phyloP scores from a whole-genome alignment of 2,888 invertebrate genomes.

The Andrena dorsata region DNA sequence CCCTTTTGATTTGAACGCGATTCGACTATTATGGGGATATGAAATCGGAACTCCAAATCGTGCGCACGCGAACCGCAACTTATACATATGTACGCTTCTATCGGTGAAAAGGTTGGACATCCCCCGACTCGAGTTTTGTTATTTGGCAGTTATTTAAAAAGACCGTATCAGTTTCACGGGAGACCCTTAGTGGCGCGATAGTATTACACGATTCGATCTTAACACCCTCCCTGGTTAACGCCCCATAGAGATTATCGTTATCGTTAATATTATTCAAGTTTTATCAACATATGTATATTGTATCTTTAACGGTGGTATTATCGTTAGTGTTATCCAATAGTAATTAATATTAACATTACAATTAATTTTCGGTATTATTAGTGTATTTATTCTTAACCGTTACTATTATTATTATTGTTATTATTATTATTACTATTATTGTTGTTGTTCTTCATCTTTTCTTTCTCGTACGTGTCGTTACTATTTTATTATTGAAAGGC shows the following conservation, averaged over 20 bases:
- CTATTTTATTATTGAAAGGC: constrained; percentile 70
- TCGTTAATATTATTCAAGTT: constrained; percentile 37
- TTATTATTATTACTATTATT: constrained; percentile 62
- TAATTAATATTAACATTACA: constrained; percentile 47
- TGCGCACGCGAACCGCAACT: constrained; percentile 2
- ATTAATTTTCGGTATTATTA: constrained; percentile 50
- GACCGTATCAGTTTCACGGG: constrained; percentile 72
- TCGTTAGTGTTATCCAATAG: constrained; percentile 19
- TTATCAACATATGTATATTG: constrained; percentile 40
- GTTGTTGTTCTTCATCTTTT: constrained; percentile 50
- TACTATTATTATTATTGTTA: constrained; percentile 59
- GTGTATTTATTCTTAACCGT: constrained; percentile 48
- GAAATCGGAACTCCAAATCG: background rate
- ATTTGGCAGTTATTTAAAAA: constrained; percentile 79
- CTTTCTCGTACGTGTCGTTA: constrained; percentile 48
- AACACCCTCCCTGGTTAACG: constrained; percentile 31
- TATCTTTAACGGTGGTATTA: constrained; percentile 44
- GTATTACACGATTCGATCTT: constrained; percentile 53
- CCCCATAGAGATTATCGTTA: constrained; percentile 60
- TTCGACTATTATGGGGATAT: background rate
- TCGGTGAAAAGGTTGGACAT: constrained; percentile 64
- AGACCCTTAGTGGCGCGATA: constrained; percentile 53
- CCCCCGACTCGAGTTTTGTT: constrained; percentile 68
- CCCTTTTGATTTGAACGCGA: background rate
- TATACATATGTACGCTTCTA: constrained; percentile 17